Conservation (phyloP, 2,888 invertebrate species). For the Heliconius cydno region DNA sequence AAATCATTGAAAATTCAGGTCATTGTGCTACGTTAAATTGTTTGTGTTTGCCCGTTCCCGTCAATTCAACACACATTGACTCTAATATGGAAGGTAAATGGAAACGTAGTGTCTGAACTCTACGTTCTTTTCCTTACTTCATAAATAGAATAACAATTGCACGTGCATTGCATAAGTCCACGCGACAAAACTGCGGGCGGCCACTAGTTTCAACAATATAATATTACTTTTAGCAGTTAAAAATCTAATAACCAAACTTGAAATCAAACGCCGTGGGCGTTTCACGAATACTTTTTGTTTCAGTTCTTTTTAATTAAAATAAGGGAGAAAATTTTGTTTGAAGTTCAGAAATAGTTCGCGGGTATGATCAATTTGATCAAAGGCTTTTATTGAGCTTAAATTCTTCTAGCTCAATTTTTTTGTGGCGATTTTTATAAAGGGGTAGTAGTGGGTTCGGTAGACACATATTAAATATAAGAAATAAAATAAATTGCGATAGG, state of each 20-base stretch:
- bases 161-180: too few relatives aligned
- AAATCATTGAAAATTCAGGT: too few relatives aligned
- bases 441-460: too few relatives aligned
- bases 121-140: not conserved
- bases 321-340: slow-evolving; percentile 18
- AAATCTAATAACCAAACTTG: not conserved
- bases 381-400: not conserved
- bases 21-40: too few relatives aligned
- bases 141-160: not conserved
- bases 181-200: too few relatives aligned
- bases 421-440: not conserved
- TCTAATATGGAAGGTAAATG: too few relatives aligned
- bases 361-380: slow-evolving; percentile 8
- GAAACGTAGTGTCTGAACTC: too few relatives aligned
- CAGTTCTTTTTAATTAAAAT: slow-evolving; percentile 21
- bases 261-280: slow-evolving; percentile 17
- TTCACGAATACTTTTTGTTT: slow-evolving; percentile 19
- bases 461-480: too few relatives aligned
- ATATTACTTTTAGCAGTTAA: slow-evolving; percentile 14
- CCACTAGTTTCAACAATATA: not conserved
- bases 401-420: not conserved
- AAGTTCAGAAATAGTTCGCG: slow-evolving; percentile 20
- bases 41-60: too few relatives aligned
- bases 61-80: too few relatives aligned
- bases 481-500: too few relatives aligned